Conservation (phyloP, 1,140 invertebrate species). For the Brachionus koreanus region DNA sequence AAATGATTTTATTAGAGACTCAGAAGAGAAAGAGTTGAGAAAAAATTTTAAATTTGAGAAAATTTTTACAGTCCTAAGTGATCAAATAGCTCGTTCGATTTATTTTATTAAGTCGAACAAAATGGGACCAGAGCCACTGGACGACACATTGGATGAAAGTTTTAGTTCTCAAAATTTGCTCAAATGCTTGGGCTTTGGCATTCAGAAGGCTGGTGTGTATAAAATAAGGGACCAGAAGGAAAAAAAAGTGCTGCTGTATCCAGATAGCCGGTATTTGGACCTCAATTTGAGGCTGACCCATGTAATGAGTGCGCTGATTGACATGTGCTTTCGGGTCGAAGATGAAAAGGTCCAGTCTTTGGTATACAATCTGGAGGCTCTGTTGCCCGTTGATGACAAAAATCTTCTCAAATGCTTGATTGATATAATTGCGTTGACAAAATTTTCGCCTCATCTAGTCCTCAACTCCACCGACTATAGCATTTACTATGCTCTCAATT, state of each 20-base stretch:
- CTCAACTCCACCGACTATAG: not conserved
- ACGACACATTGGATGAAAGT: not conserved
- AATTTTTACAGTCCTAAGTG: slow-evolving; percentile 5
- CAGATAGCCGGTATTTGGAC: not conserved
- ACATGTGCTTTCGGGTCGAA: not conserved
- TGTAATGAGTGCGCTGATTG: slow-evolving; percentile 17
- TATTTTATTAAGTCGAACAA: slow-evolving; percentile 24
- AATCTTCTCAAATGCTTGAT: slow-evolving; percentile 29
- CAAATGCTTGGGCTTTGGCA: slow-evolving; percentile 28
- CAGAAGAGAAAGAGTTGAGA: not conserved
- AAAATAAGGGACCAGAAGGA: slow-evolving; percentile 3
- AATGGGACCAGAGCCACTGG: not conserved
- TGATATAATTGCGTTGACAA: slow-evolving; percentile 30
- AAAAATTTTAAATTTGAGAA: slow-evolving; percentile 2
- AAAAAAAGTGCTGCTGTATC: slow-evolving; percentile 15
- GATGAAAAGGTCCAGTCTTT: not conserved
- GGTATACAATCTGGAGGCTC: slow-evolving; percentile 38
- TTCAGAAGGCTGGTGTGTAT: not conserved
- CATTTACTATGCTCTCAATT: slow-evolving; percentile 20
- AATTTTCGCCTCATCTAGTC: slow-evolving; percentile 21
- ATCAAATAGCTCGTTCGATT: not conserved
- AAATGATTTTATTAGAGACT: not conserved
- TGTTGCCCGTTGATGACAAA: slow-evolving; percentile 29
- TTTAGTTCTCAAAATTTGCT: not conserved
- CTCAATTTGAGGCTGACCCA: slow-evolving; percentile 26